Conservation (phyloP, 2,113 vertebrate species). For the Coptodon rendalli region DNA sequence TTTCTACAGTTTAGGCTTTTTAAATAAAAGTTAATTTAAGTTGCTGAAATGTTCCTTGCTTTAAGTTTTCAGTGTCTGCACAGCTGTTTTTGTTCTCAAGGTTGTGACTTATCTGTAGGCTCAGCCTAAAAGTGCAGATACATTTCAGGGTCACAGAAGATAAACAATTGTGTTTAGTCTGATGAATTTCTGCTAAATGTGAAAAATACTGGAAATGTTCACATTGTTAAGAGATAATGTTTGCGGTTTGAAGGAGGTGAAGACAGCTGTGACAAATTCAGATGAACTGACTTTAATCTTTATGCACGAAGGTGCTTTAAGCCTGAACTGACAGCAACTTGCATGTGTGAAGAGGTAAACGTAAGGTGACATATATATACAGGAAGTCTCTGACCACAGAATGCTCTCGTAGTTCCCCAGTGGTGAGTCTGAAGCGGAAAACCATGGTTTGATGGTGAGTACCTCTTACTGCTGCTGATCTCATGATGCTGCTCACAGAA, state of each 20-base stretch:
- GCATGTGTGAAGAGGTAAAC: neutral
- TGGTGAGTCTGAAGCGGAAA: neutral
- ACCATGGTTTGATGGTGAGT: conserved; percentile 17
- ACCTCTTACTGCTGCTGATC: neutral
- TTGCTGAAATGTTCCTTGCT: accelerated
- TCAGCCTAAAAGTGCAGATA: neutral
- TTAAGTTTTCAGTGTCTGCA: neutral
- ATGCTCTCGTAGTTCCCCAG: conserved; percentile 14
- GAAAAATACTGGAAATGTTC: neutral
- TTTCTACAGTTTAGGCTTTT: neutral
- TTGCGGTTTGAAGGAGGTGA: neutral
- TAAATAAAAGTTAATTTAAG: neutral
- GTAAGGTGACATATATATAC: neutral
- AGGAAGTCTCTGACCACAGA: conserved; percentile 8
- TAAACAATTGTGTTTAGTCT: neutral
- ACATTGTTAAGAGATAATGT: neutral
- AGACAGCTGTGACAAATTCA: neutral
- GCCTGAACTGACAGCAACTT: neutral
- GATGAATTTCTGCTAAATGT: neutral
- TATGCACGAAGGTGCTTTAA: neutral
- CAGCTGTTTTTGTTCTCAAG: neutral
- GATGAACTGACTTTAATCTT: neutral
- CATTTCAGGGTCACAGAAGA: neutral
- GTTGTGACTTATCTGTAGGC: neutral
- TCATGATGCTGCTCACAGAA: neutral